These are phyloP conservation scores for Rynchops niger DNA, from an alignment of 2,113 vertebrate genomes.

Conservation along the genomic window DNA sequence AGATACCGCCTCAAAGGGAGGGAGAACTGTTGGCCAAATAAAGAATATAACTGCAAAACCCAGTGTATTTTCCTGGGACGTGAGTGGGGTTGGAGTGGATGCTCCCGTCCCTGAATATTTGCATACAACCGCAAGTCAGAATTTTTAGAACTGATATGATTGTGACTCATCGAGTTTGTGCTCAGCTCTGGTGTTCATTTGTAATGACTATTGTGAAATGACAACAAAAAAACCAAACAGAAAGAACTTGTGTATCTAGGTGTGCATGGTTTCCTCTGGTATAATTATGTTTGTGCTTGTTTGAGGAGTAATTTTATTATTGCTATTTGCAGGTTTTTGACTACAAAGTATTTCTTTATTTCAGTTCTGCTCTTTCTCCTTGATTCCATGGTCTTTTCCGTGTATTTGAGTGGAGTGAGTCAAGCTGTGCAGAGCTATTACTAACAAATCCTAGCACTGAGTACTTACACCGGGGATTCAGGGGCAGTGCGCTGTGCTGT, in stretches of 20 bases:
- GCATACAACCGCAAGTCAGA: neutral
- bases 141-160: neutral
- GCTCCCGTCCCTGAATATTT: neutral
- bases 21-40: neutral
- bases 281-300: neutral
- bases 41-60: neutral
- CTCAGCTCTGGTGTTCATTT: neutral
- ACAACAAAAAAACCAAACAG: neutral
- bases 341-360: neutral
- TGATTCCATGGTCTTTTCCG: accelerated
- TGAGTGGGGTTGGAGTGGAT: neutral
- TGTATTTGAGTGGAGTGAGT: neutral
- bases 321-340: neutral
- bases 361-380: neutral
- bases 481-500: too few relatives aligned
- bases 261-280: neutral
- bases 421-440: accelerated
- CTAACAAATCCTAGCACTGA: neutral
- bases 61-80: neutral
- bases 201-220: neutral
- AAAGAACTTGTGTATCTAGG: neutral
- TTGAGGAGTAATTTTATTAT: neutral
- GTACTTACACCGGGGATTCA: neutral
- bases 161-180: neutral
- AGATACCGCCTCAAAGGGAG: neutral